Base-by-base conservation (phyloP, 2,797 vertebrate genomes). In the Cynodonichthys magdalenae region DNA sequence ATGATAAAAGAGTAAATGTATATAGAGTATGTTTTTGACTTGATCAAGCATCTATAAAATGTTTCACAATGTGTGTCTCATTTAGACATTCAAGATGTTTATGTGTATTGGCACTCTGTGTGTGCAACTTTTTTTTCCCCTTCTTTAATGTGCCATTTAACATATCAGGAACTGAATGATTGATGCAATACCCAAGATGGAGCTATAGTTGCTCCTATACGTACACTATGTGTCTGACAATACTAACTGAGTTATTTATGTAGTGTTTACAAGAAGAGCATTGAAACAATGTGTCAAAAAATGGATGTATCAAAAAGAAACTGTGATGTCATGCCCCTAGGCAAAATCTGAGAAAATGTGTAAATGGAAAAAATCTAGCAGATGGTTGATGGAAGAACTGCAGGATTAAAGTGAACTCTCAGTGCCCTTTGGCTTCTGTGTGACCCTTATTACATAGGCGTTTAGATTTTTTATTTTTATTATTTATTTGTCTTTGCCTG, bases 201-300 rank as follows among this genome's bases (percentile, higher is more conserved):
- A 44, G 15, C 42, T 15, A 44, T 9, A 17, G 42, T 44, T 44
- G 6, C 42, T n/a, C 42, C 15, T 5, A 17, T 1, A 44, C 15
- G 4, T 17, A 17, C 17, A 44, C 15, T 44, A 44, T 44, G 15
- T 17, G 42, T 44, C 3, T 65, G 44, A 48, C 61, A 59, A 45
- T 66, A 55, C 19, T 54, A 31, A 71, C 42, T 74, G 36, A 51
- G 31, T 53, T 77, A 86, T 82, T 77, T 74, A 64, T 59, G 59
- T 42, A 20, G 61, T 56, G 52, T 29, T 63, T 66, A 42, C 3
- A 31, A 39, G 11, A 28, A 82, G 52, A 83, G 59, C 75, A 72
- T 55, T 58, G 58, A 73, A 75, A 82, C 66, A 66, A 69, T 18
- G 20, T 63, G 55, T 77, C 62, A 72, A 68, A 63, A 61, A 39